phyloP scores from a whole-genome alignment of 2,797 vertebrate genomes.

The Calcarius lapponicus region DNA sequence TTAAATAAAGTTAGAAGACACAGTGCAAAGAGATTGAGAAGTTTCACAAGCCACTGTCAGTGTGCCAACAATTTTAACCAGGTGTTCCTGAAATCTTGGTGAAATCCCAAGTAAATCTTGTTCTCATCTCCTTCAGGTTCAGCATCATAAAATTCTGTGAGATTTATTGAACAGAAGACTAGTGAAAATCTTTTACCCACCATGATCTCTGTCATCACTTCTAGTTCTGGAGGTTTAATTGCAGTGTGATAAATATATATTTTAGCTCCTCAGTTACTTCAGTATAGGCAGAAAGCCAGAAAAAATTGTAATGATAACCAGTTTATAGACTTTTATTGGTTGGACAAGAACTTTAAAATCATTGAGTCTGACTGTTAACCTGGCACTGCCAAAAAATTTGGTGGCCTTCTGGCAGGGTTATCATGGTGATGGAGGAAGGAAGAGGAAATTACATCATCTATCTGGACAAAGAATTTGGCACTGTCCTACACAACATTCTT shows the following conservation, averaged over 20 bases:
- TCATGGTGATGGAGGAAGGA: not conserved
- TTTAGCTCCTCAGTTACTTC: not conserved
- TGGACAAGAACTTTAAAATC: not conserved
- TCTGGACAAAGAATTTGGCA: not conserved
- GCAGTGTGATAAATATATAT: not conserved
- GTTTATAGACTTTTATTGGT: not conserved
- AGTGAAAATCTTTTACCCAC: not conserved
- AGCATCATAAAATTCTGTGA: not conserved
- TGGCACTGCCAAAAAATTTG: not conserved
- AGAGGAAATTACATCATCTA: not conserved
- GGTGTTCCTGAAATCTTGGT: not conserved
- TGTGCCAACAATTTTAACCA: accelerated
- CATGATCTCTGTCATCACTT: not conserved
- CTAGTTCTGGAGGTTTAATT: not conserved
- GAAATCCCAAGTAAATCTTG: not conserved
- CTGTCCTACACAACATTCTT: not conserved
- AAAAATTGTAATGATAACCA: not conserved
- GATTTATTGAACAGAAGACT: not conserved
- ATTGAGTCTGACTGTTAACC: not conserved
- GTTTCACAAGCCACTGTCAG: not conserved
- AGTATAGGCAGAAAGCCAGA: not conserved
- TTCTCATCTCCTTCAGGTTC: not conserved
- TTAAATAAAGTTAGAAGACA: not conserved
- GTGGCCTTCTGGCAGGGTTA: not conserved
- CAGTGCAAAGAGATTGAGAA: not conserved